Conservation (phyloP, 1,140 invertebrate genomes). For the Diuraphis noxia region DNA sequence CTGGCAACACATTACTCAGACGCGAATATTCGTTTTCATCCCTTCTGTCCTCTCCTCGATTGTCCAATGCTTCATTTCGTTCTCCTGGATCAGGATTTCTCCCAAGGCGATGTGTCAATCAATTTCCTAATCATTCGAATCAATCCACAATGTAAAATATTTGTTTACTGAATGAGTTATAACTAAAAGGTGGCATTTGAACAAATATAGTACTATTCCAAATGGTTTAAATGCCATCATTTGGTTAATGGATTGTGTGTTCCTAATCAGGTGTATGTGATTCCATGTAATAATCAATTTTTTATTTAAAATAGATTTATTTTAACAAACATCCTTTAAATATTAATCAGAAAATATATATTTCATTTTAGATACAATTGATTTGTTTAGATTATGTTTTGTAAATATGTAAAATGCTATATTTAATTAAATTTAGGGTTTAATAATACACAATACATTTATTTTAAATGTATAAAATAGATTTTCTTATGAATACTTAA, state of each 20-base stretch:
- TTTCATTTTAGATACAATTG: background rate
- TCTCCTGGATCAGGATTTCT: conserved; percentile 34
- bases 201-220: conserved; percentile 29
- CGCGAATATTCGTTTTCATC: conserved; percentile 46
- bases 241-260: conserved; percentile 22
- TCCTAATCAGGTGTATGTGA: conserved; percentile 10
- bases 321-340: conserved; percentile 30
- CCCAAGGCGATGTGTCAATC: conserved; percentile 38
- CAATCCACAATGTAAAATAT: conserved; percentile 42
- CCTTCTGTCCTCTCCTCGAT: conserved; percentile 17
- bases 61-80: conserved; percentile 15
- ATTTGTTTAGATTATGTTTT: background rate
- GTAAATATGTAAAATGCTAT: background rate
- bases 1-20: conserved; percentile 34
- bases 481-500: conserved; percentile 14
- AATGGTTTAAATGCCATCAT: conserved; percentile 27
- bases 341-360: background rate
- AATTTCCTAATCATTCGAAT: conserved; percentile 27
- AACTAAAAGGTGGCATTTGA: conserved; percentile 38
- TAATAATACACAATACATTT: background rate
- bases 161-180: background rate
- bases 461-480: background rate
- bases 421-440: background rate
- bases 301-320: conserved; percentile 16
- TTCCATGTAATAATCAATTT: background rate